These are phyloP conservation scores for Athripsodes cinereus DNA, from an alignment of 2,888 invertebrate genomes.

Conservation along the genomic window DNA sequence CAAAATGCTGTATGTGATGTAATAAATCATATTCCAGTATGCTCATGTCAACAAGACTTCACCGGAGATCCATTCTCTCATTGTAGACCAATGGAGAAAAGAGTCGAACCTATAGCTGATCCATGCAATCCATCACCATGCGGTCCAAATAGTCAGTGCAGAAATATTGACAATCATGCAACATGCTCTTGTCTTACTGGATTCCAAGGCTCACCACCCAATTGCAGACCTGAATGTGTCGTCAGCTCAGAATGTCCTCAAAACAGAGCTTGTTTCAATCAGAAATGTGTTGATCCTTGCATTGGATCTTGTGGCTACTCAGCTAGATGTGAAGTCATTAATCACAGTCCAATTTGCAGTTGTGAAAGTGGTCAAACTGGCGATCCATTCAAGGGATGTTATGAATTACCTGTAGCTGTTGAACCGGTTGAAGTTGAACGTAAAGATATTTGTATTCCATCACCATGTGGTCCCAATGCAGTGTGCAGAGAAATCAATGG, in stretches of 20 bases:
- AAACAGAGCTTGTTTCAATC: conserved; percentile 74
- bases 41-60: conserved; percentile 57
- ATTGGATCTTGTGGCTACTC: conserved; percentile 72
- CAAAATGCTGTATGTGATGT: conserved; percentile 64
- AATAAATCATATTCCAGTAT: conserved; percentile 68
- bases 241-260: conserved; percentile 78
- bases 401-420: conserved; percentile 46
- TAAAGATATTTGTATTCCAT: conserved; percentile 63
- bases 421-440: conserved; percentile 35
- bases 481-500: conserved; percentile 61
- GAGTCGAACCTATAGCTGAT: conserved; percentile 44
- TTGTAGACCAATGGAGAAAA: conserved; percentile 40
- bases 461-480: conserved; percentile 79
- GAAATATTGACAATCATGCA: conserved; percentile 69
- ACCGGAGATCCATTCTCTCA: conserved; percentile 67
- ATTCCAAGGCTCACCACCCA: conserved; percentile 73
- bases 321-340: conserved; percentile 74
- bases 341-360: conserved; percentile 82
- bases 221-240: conserved; percentile 78
- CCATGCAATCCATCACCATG: conserved; percentile 75
- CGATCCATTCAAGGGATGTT: conserved; percentile 73
- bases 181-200: conserved; percentile 73
- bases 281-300: conserved; percentile 78
- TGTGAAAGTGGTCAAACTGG: conserved; percentile 72
- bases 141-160: conserved; percentile 73